Evolutionary conservation across 2,888 invertebrate genomes (phyloP).

Genomic region (Cataglyphis rosenhaueri): DNA sequence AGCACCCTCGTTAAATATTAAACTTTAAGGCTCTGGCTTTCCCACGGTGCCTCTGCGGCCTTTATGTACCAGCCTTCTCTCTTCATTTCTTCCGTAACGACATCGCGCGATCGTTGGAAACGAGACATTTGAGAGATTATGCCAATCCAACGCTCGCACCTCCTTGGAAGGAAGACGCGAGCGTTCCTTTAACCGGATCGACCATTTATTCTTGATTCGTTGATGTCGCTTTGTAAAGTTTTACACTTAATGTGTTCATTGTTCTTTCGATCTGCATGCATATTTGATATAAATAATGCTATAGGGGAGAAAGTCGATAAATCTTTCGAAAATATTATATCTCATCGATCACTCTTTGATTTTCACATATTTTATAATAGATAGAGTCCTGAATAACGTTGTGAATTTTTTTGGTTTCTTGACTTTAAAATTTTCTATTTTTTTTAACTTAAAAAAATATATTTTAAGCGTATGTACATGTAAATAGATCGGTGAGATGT

Average conservation of each 20-base stretch:
- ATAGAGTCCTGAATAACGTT: no score
- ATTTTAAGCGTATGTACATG: no score
- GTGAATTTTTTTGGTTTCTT: no score
- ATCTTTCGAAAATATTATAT: no score
- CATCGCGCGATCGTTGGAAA: constrained; percentile 78
- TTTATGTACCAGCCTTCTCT: constrained; percentile 57
- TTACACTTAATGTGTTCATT: not conserved
- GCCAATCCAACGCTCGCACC: constrained; percentile 78
- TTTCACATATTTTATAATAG: no score
- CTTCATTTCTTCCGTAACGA: constrained; percentile 75
- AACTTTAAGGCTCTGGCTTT: constrained; percentile 79
- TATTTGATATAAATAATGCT: no score
- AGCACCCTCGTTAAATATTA: constrained; percentile 83
- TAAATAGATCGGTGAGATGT: no score
- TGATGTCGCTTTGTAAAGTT: constrained; percentile 44
- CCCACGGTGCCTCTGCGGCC: constrained; percentile 60
- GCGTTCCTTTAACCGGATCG: constrained; percentile 19
- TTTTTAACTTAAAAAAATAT: no score
- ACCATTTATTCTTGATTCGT: constrained; percentile 48
- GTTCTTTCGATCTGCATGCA: no score
- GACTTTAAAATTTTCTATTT: no score
- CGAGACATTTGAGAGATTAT: constrained; percentile 84
- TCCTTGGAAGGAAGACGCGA: constrained; percentile 48
- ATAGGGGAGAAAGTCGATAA: no score
- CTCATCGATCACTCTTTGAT: no score